A percentile compares a stretch with the other conserved stretches of the same genome.
phyloP scores from a whole-genome alignment of 2,113 vertebrate genomes.

The Noctilio leporinus region DNA sequence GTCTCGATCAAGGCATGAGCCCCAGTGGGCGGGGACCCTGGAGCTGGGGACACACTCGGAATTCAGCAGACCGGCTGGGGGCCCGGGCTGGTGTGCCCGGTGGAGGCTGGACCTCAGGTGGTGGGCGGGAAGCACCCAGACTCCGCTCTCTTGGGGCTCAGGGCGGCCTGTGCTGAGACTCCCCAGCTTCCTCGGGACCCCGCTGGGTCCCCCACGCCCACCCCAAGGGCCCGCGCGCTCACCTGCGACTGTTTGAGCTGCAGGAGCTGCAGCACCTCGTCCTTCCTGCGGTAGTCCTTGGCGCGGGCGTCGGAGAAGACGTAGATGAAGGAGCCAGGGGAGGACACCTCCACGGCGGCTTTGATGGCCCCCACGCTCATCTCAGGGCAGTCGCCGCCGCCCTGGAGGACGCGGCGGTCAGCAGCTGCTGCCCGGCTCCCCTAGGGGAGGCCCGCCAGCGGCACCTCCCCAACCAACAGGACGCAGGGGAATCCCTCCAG shows the following conservation, averaged over 20 bases:
- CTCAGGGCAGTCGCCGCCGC: slow-evolving; percentile 94
- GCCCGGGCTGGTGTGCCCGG: fast-evolving
- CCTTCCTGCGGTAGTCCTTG: slow-evolving; percentile 89
- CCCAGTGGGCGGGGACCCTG: fast-evolving
- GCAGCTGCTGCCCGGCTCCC: fast-evolving
- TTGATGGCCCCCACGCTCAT: slow-evolving; percentile 94
- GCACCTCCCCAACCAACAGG: fast-evolving
- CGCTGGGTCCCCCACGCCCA: fast-evolving
- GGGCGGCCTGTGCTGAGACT: neutral
- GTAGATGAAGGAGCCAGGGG: slow-evolving; percentile 90
- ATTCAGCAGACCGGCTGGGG: neutral
- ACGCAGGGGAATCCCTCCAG: fast-evolving
- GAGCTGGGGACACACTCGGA: neutral
- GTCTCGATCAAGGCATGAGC: neutral
- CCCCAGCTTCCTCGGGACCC: fast-evolving
- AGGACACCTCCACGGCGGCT: slow-evolving; percentile 87
- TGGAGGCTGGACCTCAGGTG: neutral
- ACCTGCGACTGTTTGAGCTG: slow-evolving; percentile 94
- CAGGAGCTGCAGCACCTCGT: slow-evolving; percentile 87
- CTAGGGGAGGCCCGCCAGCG: neutral
- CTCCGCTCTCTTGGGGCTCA: neutral
- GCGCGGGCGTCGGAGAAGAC: slow-evolving; percentile 95
- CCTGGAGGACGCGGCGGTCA: slow-evolving; percentile 71
- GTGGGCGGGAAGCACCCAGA: neutral
- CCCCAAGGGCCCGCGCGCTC: neutral